A percentile compares a stretch with the other conserved stretches of the same genome.
Conservation (phyloP, 23 tunicate species). For the Clavelina lepadiformis region DNA sequence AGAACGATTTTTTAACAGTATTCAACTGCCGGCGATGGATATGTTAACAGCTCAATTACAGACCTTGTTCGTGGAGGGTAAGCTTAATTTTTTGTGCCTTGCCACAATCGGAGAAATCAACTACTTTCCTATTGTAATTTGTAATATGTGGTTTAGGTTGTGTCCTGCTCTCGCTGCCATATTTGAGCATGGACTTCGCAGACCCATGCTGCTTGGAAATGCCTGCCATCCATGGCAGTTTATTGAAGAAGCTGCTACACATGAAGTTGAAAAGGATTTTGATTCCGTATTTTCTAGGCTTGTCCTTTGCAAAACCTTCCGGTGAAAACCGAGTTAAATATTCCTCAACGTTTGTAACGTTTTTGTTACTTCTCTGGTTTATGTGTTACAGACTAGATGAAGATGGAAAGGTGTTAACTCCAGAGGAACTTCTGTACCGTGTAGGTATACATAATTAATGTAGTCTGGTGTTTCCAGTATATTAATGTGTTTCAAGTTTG, state of each 20-base stretch:
- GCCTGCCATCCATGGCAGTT: constrained; percentile 91
- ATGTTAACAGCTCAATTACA: constrained; percentile 53
- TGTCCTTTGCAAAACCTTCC: constrained; percentile 76
- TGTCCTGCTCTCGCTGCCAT: constrained; percentile 83
- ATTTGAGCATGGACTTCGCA: constrained; percentile 77
- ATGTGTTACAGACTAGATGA: constrained; percentile 61
- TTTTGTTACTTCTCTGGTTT: neutral
- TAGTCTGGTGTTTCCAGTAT: too few species aligned
- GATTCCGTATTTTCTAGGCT: constrained; percentile 87
- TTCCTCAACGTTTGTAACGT: neutral
- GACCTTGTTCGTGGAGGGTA: constrained; percentile 70
- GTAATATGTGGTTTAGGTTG: constrained; percentile 20
- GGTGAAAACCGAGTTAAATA: constrained; percentile 6
- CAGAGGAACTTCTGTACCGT: constrained; percentile 78
- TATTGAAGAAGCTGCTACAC: constrained; percentile 81
- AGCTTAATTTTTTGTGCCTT: too few species aligned
- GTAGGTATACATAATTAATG: constrained; percentile 3
- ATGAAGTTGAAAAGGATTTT: constrained; percentile 87
- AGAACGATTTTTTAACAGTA: too few species aligned
- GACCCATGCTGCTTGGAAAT: constrained; percentile 70
- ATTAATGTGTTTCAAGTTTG: too few species aligned
- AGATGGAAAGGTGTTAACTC: constrained; percentile 91
- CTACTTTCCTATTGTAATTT: too few species aligned
- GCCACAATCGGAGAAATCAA: too few species aligned
- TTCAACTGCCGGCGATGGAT: constrained; percentile 74